phyloP scores from a whole-genome alignment of 2,888 invertebrate species.

The Tridacna crocea region DNA sequence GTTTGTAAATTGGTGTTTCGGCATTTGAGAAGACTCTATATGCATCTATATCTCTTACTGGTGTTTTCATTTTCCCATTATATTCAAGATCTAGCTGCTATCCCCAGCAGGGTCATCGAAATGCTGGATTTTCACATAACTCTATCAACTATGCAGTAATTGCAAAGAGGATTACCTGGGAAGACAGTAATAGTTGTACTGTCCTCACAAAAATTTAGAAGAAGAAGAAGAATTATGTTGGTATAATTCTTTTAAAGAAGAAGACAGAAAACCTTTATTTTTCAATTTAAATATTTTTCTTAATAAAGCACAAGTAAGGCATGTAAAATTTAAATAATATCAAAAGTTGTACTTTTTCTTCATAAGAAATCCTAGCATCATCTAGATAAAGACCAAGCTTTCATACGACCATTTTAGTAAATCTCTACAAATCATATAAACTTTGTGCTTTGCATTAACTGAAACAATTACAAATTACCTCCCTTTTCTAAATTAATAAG shows the following conservation, averaged over 20 bases:
- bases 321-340: no score
- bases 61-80: no score
- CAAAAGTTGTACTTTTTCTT: no score
- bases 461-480: background rate
- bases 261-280: background rate
- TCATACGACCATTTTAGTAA: background rate
- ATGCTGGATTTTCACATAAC: no score
- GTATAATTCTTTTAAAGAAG: constrained; percentile 28
- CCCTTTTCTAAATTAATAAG: background rate
- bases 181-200: background rate
- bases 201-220: constrained; percentile 32
- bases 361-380: no score
- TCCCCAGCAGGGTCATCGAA: no score
- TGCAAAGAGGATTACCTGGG: background rate
- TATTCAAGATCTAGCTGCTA: no score
- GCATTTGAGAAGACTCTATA: no score
- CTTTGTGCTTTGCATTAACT: background rate
- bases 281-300: background rate
- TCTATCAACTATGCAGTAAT: no score
- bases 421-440: background rate
- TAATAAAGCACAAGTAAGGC: background rate
- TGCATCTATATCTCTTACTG: no score
- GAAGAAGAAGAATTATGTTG: constrained; percentile 38
- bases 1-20: no score
- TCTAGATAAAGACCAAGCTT: background rate